Conservation (phyloP, 2,113 vertebrate genomes). For the Paedocypris sp. region DNA sequence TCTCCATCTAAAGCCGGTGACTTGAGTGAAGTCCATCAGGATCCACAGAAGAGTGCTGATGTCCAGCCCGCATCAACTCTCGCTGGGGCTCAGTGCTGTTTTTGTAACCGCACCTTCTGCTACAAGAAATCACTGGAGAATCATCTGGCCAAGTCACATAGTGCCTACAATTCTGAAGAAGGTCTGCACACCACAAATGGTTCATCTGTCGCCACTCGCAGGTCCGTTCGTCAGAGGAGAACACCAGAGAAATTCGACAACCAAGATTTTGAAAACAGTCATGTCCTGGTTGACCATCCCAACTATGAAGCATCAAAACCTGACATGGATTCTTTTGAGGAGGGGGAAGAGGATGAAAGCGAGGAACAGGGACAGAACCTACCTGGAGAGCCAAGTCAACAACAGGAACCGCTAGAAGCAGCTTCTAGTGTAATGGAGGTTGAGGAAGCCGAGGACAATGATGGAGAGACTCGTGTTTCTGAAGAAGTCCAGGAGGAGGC, state of each 20-base stretch:
- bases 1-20: slow-evolving; percentile 21
- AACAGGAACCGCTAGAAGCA: slow-evolving; percentile 31
- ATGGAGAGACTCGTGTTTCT: background rate
- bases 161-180: slow-evolving; percentile 46
- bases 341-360: slow-evolving; percentile 23
- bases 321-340: background rate
- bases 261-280: slow-evolving; percentile 50
- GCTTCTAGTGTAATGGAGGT: slow-evolving; percentile 45
- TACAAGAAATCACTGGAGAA: slow-evolving; percentile 71
- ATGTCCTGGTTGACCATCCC: slow-evolving; percentile 43
- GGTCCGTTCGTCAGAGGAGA: slow-evolving; percentile 71
- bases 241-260: slow-evolving; percentile 67
- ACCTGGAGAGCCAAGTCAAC: background rate
- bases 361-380: background rate
- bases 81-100: slow-evolving; percentile 47
- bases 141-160: slow-evolving; percentile 65
- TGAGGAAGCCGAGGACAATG: slow-evolving; percentile 42
- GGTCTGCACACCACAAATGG: slow-evolving; percentile 10
- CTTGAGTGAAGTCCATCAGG: slow-evolving; percentile 44
- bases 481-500: background rate
- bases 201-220: slow-evolving; percentile 42
- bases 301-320: background rate
- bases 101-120: slow-evolving; percentile 62
- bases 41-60: slow-evolving; percentile 32
- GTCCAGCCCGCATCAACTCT: slow-evolving; percentile 24